A percentile compares a stretch with the other conserved stretches of the same genome.
phyloP scores from a whole-genome alignment of 2,797 vertebrate genomes.

The Emydoidea blandingii region DNA sequence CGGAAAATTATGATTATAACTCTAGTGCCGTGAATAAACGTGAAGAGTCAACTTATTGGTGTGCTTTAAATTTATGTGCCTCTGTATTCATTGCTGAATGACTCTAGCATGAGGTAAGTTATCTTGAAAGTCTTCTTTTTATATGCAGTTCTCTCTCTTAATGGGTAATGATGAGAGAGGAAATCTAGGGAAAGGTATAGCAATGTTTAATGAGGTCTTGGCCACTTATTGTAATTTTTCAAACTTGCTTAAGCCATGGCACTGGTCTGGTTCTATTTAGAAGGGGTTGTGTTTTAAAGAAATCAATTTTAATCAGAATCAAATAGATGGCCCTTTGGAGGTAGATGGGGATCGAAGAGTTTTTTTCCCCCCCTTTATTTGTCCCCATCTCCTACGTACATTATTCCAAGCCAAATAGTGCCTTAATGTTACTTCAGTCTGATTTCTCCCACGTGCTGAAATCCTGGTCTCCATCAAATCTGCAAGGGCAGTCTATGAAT shows the following conservation, averaged over 20 bases:
- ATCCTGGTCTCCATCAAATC: background rate
- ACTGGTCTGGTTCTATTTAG: constrained; percentile 47
- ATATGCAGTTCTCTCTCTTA: background rate
- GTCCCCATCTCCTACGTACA: background rate
- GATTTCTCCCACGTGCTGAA: background rate
- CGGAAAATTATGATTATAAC: background rate
- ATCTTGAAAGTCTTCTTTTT: constrained; percentile 46
- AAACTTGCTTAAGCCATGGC: constrained; percentile 28
- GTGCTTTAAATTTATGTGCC: background rate
- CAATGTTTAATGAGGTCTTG: constrained; percentile 22
- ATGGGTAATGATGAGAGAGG: background rate
- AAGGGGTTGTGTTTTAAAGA: background rate
- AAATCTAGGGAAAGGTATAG: background rate
- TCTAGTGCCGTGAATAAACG: background rate
- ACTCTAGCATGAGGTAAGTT: constrained; percentile 69
- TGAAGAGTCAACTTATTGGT: background rate
- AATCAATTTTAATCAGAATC: background rate
- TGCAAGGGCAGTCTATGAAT: background rate
- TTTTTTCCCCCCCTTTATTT: background rate
- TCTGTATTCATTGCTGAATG: constrained; percentile 24
- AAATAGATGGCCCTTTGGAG: background rate
- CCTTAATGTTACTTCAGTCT: background rate
- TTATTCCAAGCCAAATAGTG: constrained; percentile 16
- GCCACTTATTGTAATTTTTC: constrained; percentile 5
- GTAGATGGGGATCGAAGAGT: background rate